Conservation (phyloP, 64 coral and sea anemone species). For the Pachyseris speciosa region DNA sequence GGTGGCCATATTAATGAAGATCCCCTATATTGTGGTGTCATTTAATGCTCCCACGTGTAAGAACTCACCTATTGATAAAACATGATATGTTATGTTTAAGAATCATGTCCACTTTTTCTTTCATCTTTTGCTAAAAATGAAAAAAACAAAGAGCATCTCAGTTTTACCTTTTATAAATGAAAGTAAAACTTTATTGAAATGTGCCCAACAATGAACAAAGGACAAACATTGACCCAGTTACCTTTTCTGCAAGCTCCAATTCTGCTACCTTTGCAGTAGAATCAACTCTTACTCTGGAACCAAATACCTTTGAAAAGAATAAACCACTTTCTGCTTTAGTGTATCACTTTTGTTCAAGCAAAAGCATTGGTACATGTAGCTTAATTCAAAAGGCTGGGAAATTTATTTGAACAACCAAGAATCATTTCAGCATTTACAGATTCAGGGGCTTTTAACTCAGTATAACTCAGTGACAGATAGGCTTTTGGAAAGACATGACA, state of each 20-base stretch:
- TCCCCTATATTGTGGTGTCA: not conserved
- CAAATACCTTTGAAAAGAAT: constrained; percentile 80
- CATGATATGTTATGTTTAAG: constrained; percentile 97
- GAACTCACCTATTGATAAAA: constrained; percentile 96
- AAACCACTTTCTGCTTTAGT: no score
- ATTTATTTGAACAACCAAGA: not conserved
- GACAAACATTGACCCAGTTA: constrained; percentile 35
- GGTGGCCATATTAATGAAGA: no score
- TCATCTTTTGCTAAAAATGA: constrained; percentile 92
- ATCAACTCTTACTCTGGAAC: constrained; percentile 96
- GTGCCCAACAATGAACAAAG: not conserved
- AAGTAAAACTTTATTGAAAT: not conserved
- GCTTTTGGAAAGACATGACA: no score
- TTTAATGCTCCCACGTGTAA: not conserved
- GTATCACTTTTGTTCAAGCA: no score
- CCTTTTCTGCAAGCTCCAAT: constrained; percentile 98
- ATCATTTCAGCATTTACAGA: not conserved
- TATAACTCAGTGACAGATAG: no score
- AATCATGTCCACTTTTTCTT: constrained; percentile 98
- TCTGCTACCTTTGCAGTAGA: constrained; percentile 98
- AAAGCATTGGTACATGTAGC: not conserved
- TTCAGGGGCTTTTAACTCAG: no score
- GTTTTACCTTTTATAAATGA: not conserved
- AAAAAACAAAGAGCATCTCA: not conserved
- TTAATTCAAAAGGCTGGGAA: not conserved